Base-by-base conservation (phyloP, 2,888 invertebrate species). In the Agrotis puta region DNA sequence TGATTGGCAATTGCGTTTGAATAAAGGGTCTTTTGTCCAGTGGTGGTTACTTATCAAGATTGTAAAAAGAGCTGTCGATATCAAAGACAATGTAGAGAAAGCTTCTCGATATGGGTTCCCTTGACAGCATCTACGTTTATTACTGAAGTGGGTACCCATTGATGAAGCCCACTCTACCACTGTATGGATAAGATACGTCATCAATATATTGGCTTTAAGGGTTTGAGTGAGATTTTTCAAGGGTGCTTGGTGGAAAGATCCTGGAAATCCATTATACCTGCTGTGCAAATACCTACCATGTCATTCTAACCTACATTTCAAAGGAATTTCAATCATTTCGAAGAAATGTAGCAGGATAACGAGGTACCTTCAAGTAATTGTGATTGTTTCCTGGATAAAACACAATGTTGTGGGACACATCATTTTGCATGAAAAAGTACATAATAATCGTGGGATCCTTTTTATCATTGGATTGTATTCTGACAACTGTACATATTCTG, bases 391-490 rank as follows among this genome's bases (percentile, higher is more conserved):
- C 70, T 84, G 70, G 70, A 76, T 73, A 48, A 66, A 70, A 70
- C 39, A 77, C 53, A 82, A 81, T 74, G 67, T 76, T 69, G 50
- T 78, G 70, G 79, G 75, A 70, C 73, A 77, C 68, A 83, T 70
- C 6, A 74, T 70, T 81, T 74, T 80, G 85, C 85, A 85, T 86
- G 85, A 66, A 33, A 73, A 74, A 82, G 69, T 74, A 72, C 70
- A 74, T 67, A 79, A 81, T 78, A 77, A 69, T 74, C 79, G 78
- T 83, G 86, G 85, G 85, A 83, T 78, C 70, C 72, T 78, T 78
- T 80, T 39, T 67, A 79, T 67, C 74, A 72, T 67, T 59, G 76
- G 56, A 77, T 79, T 79, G 64, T 77, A 70, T 80, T 69, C 71
- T 77, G 70, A 71, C 72, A 65, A 77, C 76, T 83, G 74, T 85